Evolutionary conservation across 2,888 invertebrate species (phyloP).

Genomic region (Piscicola geometra): DNA sequence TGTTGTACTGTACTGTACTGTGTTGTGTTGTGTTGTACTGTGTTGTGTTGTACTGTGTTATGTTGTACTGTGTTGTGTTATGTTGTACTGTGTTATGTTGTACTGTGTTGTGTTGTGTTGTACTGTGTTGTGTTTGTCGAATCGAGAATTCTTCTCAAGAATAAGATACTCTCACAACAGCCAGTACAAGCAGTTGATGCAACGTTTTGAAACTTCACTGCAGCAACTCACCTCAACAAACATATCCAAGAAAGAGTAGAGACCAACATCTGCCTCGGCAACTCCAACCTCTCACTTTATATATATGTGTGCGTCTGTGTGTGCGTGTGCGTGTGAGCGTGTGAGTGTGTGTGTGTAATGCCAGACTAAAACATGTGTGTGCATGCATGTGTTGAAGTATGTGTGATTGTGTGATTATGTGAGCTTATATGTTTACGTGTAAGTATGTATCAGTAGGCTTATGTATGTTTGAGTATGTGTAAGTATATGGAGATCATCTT

Average conservation of each 20-base stretch:
- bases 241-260: neutral
- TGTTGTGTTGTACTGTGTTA: neutral
- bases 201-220: no score
- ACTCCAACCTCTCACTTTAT: no score
- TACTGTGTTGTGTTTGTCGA: neutral
- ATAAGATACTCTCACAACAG: no score
- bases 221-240: neutral
- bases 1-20: neutral
- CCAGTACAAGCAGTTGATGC: no score
- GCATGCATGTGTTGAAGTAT: neutral
- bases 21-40: neutral
- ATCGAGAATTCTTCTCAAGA: neutral
- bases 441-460: no score
- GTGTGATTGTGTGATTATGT: constrained; percentile 4
- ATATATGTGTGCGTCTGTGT: no score
- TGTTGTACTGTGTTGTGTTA: neutral
- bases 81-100: neutral
- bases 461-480: constrained; percentile 2
- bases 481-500: constrained; percentile 9
- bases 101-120: no score
- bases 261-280: no score
- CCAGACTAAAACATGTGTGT: neutral
- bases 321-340: no score
- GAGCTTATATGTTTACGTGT: neutral
- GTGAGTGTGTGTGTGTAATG: no score